A percentile compares a stretch with the other conserved stretches of the same genome.
Evolutionary conservation across 2,113 vertebrate genomes (phyloP).

Genomic region (Alaudala cheleensis): DNA sequence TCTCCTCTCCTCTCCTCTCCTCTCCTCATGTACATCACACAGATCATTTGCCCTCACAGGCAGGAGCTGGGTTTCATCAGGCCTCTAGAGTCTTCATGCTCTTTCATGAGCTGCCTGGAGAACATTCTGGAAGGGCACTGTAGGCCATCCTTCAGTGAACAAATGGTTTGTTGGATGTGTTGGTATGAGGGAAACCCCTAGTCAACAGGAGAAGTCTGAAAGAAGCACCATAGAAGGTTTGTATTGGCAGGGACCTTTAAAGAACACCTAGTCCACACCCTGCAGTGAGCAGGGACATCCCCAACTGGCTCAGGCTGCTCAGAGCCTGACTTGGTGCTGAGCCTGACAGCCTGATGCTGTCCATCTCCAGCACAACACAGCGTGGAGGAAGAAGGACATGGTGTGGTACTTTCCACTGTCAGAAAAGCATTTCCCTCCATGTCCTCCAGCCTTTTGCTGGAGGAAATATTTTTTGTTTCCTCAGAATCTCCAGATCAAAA

Average conservation of each 20-base stretch:
- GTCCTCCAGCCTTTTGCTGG: background rate
- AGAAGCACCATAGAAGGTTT: background rate
- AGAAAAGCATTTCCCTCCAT: background rate
- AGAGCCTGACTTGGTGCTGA: background rate
- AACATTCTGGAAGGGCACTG: background rate
- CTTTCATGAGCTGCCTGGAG: background rate
- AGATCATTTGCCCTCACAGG: background rate
- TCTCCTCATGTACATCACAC: background rate
- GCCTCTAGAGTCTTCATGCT: background rate
- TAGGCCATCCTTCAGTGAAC: background rate
- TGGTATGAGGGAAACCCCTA: too few species aligned
- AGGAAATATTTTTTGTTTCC: background rate
- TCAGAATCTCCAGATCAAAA: background rate
- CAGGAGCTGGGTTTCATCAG: background rate
- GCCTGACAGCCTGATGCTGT: background rate
- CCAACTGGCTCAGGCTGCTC: background rate
- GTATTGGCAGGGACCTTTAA: background rate
- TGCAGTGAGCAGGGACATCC: background rate
- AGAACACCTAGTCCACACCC: background rate
- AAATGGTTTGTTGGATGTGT: background rate
- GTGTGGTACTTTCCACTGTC: background rate
- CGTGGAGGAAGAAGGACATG: rapidly evolving
- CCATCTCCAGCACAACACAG: background rate
- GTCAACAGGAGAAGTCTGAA: background rate
- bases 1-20: background rate